Percentiles rank a stretch among this genome's conserved stretches.
Conservation (phyloP, 2,888 invertebrate genomes). For the Acholoe squamosa region DNA sequence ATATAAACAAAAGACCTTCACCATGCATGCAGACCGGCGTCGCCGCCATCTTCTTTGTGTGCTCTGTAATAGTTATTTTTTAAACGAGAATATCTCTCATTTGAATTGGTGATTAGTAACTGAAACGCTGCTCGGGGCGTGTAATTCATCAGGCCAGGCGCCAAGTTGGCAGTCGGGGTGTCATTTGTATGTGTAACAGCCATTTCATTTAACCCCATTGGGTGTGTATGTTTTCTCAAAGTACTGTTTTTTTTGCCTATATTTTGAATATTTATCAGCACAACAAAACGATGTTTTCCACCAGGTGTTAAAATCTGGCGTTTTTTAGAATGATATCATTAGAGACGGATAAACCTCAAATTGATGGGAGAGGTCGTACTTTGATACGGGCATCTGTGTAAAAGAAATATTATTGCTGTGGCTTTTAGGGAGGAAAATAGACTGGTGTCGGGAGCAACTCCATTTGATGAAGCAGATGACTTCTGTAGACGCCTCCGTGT, state of each 20-base stretch:
- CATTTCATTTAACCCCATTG: not conserved
- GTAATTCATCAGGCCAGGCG: not conserved
- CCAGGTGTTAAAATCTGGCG: not conserved
- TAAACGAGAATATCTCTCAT: too few species aligned
- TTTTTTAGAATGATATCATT: not conserved
- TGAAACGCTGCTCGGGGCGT: too few species aligned
- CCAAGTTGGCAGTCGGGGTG: not conserved
- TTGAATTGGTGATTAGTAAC: too few species aligned
- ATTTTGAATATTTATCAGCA: not conserved
- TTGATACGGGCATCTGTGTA: not conserved
- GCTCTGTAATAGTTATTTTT: too few species aligned
- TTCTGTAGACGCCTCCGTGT: not conserved
- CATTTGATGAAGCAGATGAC: conserved; percentile 11
- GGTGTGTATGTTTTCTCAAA: too few species aligned
- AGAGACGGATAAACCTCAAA: not conserved
- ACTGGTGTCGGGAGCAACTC: conserved; percentile 7
- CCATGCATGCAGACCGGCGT: too few species aligned
- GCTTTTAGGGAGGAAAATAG: not conserved
- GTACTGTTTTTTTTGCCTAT: not conserved
- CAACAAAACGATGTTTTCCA: not conserved
- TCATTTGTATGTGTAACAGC: conserved; percentile 9
- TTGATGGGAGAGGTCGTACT: not conserved
- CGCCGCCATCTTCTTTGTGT: too few species aligned
- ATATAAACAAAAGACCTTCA: conserved; percentile 25
- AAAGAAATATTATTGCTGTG: not conserved